These are phyloP conservation scores for Microtus richardsoni DNA, from an alignment of 2,113 vertebrate genomes.

Conservation along the genomic window DNA sequence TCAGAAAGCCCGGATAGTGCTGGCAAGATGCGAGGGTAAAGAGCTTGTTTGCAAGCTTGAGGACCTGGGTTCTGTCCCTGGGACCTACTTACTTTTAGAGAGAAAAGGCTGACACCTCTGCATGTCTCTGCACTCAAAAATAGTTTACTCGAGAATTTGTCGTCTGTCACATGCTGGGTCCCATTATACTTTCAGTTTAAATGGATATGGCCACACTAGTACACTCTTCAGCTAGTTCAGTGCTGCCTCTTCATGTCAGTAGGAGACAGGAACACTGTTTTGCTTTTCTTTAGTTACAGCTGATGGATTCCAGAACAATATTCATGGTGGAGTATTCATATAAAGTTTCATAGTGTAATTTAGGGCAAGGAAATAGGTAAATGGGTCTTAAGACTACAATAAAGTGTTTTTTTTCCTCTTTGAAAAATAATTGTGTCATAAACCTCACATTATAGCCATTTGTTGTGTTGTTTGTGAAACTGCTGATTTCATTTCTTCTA, in stretches of 20 bases:
- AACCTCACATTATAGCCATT: neutral
- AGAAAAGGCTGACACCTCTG: neutral
- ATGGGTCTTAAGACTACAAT: conserved; percentile 24
- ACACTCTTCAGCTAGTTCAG: neutral
- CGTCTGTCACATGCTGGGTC: neutral
- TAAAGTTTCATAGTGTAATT: neutral
- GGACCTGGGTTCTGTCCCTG: neutral
- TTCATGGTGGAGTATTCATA: neutral
- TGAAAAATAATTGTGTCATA: conserved; percentile 4
- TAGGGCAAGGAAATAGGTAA: neutral
- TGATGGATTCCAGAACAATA: neutral
- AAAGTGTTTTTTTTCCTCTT: neutral
- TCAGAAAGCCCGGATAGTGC: neutral
- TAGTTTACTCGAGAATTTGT: neutral
- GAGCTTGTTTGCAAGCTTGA: neutral
- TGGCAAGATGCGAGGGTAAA: neutral
- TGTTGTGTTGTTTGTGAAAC: conserved; percentile 44
- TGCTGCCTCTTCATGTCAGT: neutral
- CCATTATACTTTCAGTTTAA: conserved; percentile 12
- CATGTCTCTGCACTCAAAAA: neutral
- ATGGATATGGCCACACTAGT: neutral
- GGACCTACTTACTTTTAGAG: neutral
- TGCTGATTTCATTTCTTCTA: neutral
- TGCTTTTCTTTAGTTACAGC: neutral
- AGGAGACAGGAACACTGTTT: neutral